These are phyloP conservation scores for Bugula neritina DNA, from an alignment of 2,888 invertebrate genomes.

Conservation along the genomic window DNA sequence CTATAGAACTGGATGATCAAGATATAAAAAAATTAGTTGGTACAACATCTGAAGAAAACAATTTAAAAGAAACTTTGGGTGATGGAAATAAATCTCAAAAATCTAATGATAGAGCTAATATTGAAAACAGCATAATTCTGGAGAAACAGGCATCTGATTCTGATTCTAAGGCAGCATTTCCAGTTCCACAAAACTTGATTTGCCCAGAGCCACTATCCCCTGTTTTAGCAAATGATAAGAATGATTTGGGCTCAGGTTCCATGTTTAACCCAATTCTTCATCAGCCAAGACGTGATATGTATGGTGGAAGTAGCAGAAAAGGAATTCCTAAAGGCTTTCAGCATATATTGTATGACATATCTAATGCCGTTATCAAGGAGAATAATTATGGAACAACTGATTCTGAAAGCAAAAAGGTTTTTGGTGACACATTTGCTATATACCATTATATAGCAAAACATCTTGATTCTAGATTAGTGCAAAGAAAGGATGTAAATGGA, in stretches of 20 bases:
- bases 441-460: background rate
- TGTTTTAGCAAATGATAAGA: background rate
- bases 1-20: too few relatives aligned
- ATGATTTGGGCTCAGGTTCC: background rate
- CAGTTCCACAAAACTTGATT: background rate
- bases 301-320: background rate
- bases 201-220: background rate
- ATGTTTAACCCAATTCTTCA: conserved; percentile 9
- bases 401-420: background rate
- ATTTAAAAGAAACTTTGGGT: too few relatives aligned
- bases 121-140: too few relatives aligned
- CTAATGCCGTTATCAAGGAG: conserved; percentile 12
- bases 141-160: too few relatives aligned
- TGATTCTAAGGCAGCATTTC: background rate
- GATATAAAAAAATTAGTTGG: too few relatives aligned
- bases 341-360: conserved; percentile 14
- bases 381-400: conserved; percentile 5
- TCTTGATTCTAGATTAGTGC: background rate
- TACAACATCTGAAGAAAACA: too few relatives aligned
- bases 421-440: background rate
- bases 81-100: too few relatives aligned
- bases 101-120: too few relatives aligned
- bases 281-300: conserved; percentile 22
- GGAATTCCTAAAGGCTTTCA: conserved; percentile 21
- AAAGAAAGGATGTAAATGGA: background rate